Conservation (phyloP, 1,140 invertebrate species). For the Pantala flavescens region DNA sequence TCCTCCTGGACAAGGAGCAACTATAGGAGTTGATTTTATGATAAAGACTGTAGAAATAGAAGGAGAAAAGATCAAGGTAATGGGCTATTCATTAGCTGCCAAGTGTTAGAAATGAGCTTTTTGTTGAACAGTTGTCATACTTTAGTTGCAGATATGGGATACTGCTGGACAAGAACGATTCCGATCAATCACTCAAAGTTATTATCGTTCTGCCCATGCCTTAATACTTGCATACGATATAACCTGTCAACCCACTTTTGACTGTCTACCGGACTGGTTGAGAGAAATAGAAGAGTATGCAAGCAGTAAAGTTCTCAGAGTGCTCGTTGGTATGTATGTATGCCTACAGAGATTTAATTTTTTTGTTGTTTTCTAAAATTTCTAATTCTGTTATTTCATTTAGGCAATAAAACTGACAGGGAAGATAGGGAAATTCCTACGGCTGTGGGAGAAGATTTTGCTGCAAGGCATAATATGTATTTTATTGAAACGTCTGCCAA, state of each 20-base stretch:
- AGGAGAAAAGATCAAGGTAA: constrained; percentile 95
- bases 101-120: constrained; percentile 14
- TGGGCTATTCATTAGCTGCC: constrained; percentile 18
- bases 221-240: constrained; percentile 97
- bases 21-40: constrained; percentile 99
- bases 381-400: constrained; percentile 24
- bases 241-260: constrained; percentile 92
- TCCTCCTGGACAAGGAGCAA: constrained; percentile 94
- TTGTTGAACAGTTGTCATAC: neutral
- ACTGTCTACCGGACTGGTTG: constrained; percentile 90
- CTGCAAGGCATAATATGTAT: constrained; percentile 89
- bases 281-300: constrained; percentile 95
- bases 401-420: constrained; percentile 91
- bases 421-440: constrained; percentile 90
- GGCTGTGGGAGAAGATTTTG: constrained; percentile 92
- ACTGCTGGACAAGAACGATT: constrained; percentile 96
- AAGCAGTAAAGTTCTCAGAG: constrained; percentile 83
- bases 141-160: constrained; percentile 95
- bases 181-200: constrained; percentile 94
- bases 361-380: neutral
- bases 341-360: neutral
- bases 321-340: constrained; percentile 67
- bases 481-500: constrained; percentile 98
- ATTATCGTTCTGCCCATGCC: constrained; percentile 94
- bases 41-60: constrained; percentile 98